A percentile compares a stretch with the other conserved stretches of the same genome.
phyloP scores from a whole-genome alignment of 92 coral and sea anemone genomes.

The Pocillopora meandrina region DNA sequence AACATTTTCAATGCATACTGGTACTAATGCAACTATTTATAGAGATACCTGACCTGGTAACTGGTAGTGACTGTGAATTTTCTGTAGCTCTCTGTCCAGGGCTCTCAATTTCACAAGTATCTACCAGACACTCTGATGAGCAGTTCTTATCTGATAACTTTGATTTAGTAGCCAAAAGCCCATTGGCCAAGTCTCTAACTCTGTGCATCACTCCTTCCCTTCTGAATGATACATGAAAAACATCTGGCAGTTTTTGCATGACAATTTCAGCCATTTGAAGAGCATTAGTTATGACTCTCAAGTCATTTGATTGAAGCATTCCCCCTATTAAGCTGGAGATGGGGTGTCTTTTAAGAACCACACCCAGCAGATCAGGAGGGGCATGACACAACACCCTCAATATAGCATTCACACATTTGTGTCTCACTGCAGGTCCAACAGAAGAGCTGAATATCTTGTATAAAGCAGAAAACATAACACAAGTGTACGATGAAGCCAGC shows the following conservation, averaged over 20 bases:
- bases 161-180: constrained; percentile 25
- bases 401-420: constrained; percentile 91
- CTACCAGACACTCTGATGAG: constrained; percentile 40
- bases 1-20: too few species aligned
- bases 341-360: constrained; percentile 84
- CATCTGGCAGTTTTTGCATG: constrained; percentile 96
- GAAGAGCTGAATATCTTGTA: constrained; percentile 95
- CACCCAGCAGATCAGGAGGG: constrained; percentile 86
- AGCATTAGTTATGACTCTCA: constrained; percentile 92
- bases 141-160: constrained; percentile 37
- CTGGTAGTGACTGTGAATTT: constrained; percentile 57
- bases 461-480: constrained; percentile 86
- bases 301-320: constrained; percentile 93
- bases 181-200: constrained; percentile 84
- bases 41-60: constrained; percentile 49
- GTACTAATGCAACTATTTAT: not conserved
- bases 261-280: constrained; percentile 97
- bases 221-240: constrained; percentile 92
- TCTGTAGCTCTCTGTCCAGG: constrained; percentile 52
- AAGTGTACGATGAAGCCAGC: constrained; percentile 73
- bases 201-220: constrained; percentile 99
- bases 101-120: constrained; percentile 30
- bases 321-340: constrained; percentile 96
- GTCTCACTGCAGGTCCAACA: constrained; percentile 96
- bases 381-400: constrained; percentile 93